Conservation (phyloP, 2,888 invertebrate genomes). For the Allygus modestus region DNA sequence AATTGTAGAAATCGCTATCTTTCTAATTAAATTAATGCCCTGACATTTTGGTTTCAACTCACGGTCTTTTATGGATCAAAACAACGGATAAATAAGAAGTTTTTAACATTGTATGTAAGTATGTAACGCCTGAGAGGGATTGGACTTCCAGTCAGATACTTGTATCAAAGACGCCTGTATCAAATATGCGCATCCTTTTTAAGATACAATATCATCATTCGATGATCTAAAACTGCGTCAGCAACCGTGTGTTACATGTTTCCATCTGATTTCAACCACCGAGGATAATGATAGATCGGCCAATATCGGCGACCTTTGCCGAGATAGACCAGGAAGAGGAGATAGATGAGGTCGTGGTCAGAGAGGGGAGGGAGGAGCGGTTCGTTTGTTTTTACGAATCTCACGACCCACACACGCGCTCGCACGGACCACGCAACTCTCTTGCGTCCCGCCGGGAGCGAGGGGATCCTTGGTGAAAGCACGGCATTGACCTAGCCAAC, state of each 20-base stretch:
- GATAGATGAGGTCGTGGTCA: slow-evolving; percentile 5
- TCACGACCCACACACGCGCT: neutral
- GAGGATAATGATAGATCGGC: slow-evolving; percentile 3
- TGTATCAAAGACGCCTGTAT: too few species aligned
- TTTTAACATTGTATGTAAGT: too few species aligned
- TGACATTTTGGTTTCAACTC: too few species aligned
- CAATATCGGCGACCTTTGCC: slow-evolving; percentile 5
- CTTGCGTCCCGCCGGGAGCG: neutral
- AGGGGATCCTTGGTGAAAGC: neutral
- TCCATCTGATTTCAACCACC: neutral
- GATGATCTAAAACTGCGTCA: neutral
- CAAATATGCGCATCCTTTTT: too few species aligned
- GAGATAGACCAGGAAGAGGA: slow-evolving; percentile 9
- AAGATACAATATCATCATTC: too few species aligned
- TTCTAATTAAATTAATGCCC: too few species aligned
- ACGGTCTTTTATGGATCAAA: too few species aligned
- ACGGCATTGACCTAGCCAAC: neutral
- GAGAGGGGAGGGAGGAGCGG: neutral
- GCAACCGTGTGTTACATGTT: neutral
- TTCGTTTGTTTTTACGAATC: slow-evolving; percentile 35
- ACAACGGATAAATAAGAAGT: too few species aligned
- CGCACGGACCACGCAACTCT: neutral
- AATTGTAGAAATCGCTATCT: too few species aligned
- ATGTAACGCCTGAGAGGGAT: too few species aligned
- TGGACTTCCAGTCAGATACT: too few species aligned